Conservation (phyloP, 1,140 invertebrate genomes). For the Drosophila mojavensis region DNA sequence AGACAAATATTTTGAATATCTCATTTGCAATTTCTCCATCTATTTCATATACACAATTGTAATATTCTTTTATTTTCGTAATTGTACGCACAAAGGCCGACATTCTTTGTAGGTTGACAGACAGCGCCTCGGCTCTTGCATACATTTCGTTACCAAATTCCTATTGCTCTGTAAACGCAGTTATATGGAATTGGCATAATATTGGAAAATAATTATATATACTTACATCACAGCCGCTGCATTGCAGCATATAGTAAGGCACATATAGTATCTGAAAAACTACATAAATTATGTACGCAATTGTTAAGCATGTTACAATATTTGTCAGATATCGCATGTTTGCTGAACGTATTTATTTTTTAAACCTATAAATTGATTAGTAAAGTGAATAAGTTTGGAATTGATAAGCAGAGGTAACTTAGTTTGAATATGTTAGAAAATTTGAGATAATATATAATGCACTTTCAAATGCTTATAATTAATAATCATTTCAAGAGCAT, state of each 20-base stretch:
- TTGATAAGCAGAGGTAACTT: neutral
- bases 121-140: neutral
- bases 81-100: neutral
- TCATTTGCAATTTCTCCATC: neutral
- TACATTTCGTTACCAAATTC: neutral
- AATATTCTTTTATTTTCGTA: neutral
- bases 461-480: no score
- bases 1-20: neutral
- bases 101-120: neutral
- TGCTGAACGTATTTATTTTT: neutral
- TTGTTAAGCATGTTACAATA: neutral
- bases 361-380: neutral
- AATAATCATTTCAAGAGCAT: no score
- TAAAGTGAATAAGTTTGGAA: neutral
- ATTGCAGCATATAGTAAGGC: neutral
- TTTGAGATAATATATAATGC: no score
- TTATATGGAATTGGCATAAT: neutral
- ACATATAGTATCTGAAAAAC: neutral
- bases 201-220: neutral
- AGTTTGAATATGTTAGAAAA: neutral
- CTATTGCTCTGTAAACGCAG: neutral
- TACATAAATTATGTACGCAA: neutral
- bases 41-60: no score
- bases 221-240: conserved; percentile 29
- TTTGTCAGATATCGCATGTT: neutral